Conservation (phyloP, 2,888 invertebrate species). For the Eremobia ochroleuca region DNA sequence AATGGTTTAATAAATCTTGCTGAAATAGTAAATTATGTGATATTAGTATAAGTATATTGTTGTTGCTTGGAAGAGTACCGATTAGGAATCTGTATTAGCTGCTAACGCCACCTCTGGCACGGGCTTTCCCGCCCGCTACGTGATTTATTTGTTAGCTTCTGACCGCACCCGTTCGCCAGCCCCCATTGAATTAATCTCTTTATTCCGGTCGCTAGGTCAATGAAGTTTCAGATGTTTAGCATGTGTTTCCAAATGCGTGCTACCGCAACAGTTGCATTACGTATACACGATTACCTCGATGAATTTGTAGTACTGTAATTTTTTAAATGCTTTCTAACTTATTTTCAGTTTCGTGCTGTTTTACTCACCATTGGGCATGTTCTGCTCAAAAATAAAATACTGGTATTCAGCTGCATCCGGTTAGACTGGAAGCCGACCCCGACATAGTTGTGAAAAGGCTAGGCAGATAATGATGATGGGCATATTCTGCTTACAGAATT, state of each 20-base stretch:
- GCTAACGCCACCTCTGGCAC: slow-evolving; percentile 16
- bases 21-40: not conserved
- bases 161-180: slow-evolving; percentile 70
- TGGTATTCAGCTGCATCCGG: no score
- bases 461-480: no score
- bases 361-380: no score
- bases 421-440: no score
- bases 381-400: no score
- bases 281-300: not conserved
- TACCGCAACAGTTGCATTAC: slow-evolving; percentile 15
- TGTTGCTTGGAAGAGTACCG: slow-evolving; percentile 5
- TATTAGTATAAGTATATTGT: not conserved
- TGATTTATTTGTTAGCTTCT: slow-evolving; percentile 73
- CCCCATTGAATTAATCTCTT: slow-evolving; percentile 66
- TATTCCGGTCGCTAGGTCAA: slow-evolving; percentile 65
- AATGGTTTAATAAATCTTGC: slow-evolving; percentile 55
- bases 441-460: no score
- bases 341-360: not conserved
- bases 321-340: not conserved
- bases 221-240: slow-evolving; percentile 56
- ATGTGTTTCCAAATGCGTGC: slow-evolving; percentile 23
- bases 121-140: slow-evolving; percentile 40
- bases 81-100: slow-evolving; percentile 27
- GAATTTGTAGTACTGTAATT: slow-evolving; percentile 12
- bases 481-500: not conserved